These are phyloP conservation scores for Hermaeophaga mercurialis DNA, from an alignment of 2,888 invertebrate genomes.

Conservation along the genomic window DNA sequence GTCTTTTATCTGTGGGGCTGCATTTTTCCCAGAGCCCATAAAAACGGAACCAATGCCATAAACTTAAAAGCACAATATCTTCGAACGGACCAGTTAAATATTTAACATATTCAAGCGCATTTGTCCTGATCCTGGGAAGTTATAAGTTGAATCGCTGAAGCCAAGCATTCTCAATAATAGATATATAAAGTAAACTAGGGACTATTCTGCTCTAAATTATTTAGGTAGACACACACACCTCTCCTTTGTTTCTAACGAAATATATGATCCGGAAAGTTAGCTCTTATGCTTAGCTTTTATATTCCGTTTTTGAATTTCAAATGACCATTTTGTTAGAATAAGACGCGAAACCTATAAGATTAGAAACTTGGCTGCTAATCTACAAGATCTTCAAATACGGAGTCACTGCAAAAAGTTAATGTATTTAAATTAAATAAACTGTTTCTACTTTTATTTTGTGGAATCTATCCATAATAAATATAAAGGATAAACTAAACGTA, in stretches of 20 bases:
- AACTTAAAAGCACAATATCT: conserved; percentile 8
- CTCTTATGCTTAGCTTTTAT: too few relatives aligned
- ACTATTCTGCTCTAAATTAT: conserved; percentile 41
- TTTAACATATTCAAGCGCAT: conserved; percentile 45
- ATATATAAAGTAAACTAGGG: conserved; percentile 47
- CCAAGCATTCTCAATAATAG: conserved; percentile 50
- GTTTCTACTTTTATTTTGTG: too few relatives aligned
- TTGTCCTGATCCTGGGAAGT: conserved; percentile 43
- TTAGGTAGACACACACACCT: conserved; percentile 10
- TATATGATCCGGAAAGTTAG: too few relatives aligned
- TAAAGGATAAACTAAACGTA: too few relatives aligned
- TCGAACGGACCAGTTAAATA: conserved; percentile 46
- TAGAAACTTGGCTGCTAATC: too few relatives aligned
- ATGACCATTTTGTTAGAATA: too few relatives aligned
- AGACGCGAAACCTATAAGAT: too few relatives aligned
- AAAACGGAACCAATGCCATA: not conserved
- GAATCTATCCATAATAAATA: too few relatives aligned
- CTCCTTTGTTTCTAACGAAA: conserved; percentile 4
- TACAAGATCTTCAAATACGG: too few relatives aligned
- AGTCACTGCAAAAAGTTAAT: too few relatives aligned
- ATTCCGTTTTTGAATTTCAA: too few relatives aligned
- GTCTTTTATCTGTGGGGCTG: not conserved
- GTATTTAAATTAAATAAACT: too few relatives aligned
- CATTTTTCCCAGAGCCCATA: not conserved
- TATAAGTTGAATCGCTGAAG: conserved; percentile 44